Conservation (phyloP, 2,888 invertebrate species). For the Yponomeuta cagnagella region DNA sequence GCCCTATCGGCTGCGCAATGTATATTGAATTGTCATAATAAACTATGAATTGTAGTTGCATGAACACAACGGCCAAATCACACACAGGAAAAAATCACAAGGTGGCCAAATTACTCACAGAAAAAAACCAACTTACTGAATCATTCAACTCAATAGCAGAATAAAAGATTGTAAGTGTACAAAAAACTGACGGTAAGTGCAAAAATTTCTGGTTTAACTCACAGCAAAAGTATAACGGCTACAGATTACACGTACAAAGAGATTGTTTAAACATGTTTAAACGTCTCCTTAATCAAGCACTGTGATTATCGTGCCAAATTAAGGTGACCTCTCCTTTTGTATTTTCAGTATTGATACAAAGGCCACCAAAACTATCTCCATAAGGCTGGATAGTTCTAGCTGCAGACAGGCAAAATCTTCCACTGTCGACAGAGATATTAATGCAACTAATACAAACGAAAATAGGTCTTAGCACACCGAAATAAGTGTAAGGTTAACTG, state of each 20-base stretch:
- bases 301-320: not conserved
- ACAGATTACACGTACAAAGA: not conserved
- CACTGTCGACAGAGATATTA: not conserved
- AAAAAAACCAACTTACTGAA: no score
- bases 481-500: not conserved
- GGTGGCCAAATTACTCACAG: no score
- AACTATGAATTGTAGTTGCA: no score
- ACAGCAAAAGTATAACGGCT: no score
- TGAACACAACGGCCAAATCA: no score
- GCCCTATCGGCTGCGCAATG: no score
- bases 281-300: conserved; percentile 2
- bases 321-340: not conserved
- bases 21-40: no score
- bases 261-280: not conserved
- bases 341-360: not conserved
- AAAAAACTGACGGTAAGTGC: no score
- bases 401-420: not conserved
- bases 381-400: not conserved
- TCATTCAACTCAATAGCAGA: no score
- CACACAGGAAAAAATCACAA: no score
- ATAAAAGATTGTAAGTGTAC: no score
- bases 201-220: no score
- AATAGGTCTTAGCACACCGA: not conserved
- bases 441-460: not conserved
- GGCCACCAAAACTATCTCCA: not conserved